phyloP scores from a whole-genome alignment of 1,140 invertebrate species.

The Hyles euphorbiae region DNA sequence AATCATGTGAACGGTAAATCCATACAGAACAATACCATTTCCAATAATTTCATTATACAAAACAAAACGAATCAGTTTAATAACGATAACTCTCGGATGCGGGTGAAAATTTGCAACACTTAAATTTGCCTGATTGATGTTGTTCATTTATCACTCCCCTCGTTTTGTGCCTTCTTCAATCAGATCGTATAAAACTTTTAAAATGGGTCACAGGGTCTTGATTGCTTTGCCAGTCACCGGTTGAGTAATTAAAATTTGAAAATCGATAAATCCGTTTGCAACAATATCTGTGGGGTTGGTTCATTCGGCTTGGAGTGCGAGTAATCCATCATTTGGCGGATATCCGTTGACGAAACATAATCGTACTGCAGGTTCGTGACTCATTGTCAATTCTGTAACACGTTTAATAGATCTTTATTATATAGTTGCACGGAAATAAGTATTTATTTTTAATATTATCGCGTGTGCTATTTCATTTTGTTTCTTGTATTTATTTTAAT shows the following conservation, averaged over 20 bases:
- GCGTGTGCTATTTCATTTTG: no score
- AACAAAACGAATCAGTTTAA: constrained; percentile 37
- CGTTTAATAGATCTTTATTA: no score
- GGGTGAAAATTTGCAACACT: constrained; percentile 63
- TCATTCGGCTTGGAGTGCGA: no score
- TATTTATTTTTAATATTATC: no score
- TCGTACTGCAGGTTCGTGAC: no score
- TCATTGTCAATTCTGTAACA: no score
- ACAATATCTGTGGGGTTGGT: no score
- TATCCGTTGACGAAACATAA: no score
- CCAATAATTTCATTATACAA: constrained; percentile 31
- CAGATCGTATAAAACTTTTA: constrained; percentile 65
- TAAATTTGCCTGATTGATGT: constrained; percentile 71
- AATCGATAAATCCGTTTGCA: constrained; percentile 40
- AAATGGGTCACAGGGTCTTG: constrained; percentile 70
- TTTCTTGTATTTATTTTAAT: no score
- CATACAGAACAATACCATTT: background rate
- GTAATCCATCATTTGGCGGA: no score
- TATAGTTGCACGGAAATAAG: no score
- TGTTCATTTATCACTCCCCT: constrained; percentile 71
- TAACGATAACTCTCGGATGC: constrained; percentile 41
- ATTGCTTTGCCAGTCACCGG: constrained; percentile 45
- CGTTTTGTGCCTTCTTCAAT: constrained; percentile 39
- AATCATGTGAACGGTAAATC: no score
- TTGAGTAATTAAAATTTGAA: constrained; percentile 64